phyloP scores from a whole-genome alignment of 2,888 invertebrate species.

The Leptinotarsa juncta region DNA sequence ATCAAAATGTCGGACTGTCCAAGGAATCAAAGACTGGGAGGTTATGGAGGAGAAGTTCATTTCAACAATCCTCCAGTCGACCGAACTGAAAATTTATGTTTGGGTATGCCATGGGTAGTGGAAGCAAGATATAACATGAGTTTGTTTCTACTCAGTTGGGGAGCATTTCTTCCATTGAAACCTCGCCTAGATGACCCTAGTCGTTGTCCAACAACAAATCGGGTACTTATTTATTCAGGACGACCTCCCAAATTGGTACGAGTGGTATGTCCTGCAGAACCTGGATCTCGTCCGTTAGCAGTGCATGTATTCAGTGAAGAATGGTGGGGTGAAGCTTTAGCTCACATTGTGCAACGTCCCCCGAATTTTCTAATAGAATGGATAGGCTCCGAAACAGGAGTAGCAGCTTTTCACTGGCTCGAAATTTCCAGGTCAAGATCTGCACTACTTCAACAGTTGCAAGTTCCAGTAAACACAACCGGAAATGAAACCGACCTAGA shows the following conservation, averaged over 20 bases:
- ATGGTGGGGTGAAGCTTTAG: conserved; percentile 71
- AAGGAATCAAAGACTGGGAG: conserved; percentile 73
- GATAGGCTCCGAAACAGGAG: conserved; percentile 78
- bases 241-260: conserved; percentile 71
- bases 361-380: conserved; percentile 76
- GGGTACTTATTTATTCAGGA: conserved; percentile 85
- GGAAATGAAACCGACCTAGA: conserved; percentile 70
- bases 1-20: conserved; percentile 75
- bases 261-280: conserved; percentile 80
- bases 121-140: conserved; percentile 84
- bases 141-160: conserved; percentile 86
- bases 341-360: conserved; percentile 64
- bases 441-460: conserved; percentile 71
- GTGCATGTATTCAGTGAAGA: conserved; percentile 85
- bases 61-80: conserved; percentile 74
- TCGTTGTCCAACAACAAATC: conserved; percentile 81
- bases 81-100: conserved; percentile 74
- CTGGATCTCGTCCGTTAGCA: conserved; percentile 74
- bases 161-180: conserved; percentile 77
- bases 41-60: conserved; percentile 75
- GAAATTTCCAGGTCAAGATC: conserved; percentile 77
- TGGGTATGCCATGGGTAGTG: conserved; percentile 83
- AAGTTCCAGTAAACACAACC: conserved; percentile 67
- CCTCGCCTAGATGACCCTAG: conserved; percentile 72
- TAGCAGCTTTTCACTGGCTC: conserved; percentile 83